phyloP scores from a whole-genome alignment of 2,113 vertebrate genomes.

The Leptocoma aspasia region DNA sequence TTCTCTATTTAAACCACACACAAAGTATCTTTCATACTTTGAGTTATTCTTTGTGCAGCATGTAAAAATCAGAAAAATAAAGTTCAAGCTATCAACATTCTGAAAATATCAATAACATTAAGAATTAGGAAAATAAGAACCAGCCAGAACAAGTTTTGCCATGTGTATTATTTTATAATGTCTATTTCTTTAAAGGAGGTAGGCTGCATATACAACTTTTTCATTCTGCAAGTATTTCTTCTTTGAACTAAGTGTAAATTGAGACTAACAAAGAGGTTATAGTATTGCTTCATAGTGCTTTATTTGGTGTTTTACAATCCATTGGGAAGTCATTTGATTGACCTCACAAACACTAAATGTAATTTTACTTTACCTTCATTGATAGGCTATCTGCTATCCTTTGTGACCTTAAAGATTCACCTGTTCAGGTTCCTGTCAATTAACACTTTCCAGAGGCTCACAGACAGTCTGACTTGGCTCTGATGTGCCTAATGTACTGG shows the following conservation, averaged over 20 bases:
- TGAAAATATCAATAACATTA: neutral
- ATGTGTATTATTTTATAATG: neutral
- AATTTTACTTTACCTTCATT: slow-evolving; percentile 23
- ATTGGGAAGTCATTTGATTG: neutral
- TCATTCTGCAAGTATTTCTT: neutral
- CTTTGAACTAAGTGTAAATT: neutral
- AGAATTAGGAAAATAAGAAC: neutral
- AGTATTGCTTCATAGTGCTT: neutral
- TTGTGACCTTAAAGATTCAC: neutral
- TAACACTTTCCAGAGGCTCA: neutral
- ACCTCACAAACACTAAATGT: neutral
- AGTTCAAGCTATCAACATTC: neutral
- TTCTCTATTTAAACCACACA: neutral
- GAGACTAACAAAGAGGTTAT: neutral
- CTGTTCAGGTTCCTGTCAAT: neutral
- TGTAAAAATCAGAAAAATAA: neutral
- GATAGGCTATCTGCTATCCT: neutral
- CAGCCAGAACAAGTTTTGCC: neutral
- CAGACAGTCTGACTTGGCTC: neutral
- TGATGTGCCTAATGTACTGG: slow-evolving; percentile 28
- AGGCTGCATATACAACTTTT: neutral
- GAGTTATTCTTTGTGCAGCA: neutral
- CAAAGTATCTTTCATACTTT: neutral
- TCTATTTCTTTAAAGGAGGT: neutral
- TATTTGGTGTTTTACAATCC: neutral